These are phyloP conservation scores for Ligdia adustata DNA, from an alignment of 2,888 invertebrate genomes.

Conservation along the genomic window DNA sequence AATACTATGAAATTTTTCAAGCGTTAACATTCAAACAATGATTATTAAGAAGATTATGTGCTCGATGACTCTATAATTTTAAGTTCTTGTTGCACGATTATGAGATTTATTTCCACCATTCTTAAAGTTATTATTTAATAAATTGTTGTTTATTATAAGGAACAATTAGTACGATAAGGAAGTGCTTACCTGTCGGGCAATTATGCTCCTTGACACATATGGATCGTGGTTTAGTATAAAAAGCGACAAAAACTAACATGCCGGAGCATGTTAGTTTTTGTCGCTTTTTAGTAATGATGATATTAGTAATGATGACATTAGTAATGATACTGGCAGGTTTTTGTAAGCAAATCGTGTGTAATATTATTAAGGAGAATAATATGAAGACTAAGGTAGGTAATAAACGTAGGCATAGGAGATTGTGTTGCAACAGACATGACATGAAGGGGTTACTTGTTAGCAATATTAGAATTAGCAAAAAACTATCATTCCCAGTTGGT, in stretches of 20 bases:
- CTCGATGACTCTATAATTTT: conserved; percentile 8
- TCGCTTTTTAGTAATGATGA: too few relatives aligned
- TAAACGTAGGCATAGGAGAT: too few relatives aligned
- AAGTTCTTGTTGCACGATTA: conserved; percentile 11
- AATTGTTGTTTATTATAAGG: conserved; percentile 7
- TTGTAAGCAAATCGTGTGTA: conserved; percentile 8
- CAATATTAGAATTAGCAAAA: too few relatives aligned
- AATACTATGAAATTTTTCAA: conserved; percentile 3
- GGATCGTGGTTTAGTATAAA: conserved; percentile 10
- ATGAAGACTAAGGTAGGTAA: too few relatives aligned
- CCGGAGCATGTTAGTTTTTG: too few relatives aligned
- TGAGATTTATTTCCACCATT: not conserved
- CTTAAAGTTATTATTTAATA: not conserved
- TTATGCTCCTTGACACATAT: conserved; percentile 17
- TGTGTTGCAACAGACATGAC: too few relatives aligned
- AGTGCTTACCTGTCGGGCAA: conserved; percentile 6
- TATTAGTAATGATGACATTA: too few relatives aligned
- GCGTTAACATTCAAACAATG: conserved; percentile 19
- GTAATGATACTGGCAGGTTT: conserved; percentile 14
- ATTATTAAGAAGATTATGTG: conserved; percentile 1
- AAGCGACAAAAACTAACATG: conserved; percentile 6
- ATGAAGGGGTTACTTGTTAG: too few relatives aligned
- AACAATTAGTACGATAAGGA: conserved; percentile 6
- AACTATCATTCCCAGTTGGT: too few relatives aligned
- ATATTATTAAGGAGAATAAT: too few relatives aligned